Evolutionary conservation across 2,888 invertebrate genomes (phyloP), one percentile per base, ranked within the genome.

Genomic region (Nomada hirtipes): DNA sequence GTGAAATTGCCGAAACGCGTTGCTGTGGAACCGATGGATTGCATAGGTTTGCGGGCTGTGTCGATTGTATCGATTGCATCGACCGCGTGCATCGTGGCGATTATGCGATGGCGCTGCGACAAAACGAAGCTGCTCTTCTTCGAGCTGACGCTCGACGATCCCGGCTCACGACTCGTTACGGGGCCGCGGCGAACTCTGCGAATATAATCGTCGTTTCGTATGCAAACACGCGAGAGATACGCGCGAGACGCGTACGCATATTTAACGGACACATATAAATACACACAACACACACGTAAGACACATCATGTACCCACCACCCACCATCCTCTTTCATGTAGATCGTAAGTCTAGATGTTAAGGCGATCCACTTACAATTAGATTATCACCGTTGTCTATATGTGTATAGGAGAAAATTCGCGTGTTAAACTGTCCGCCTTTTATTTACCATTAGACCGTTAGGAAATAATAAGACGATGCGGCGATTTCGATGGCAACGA

Each of bases 331-430:
- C 72, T 79, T 83, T 87, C 86, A 76, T 85, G 74, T 85, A 87
- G 81, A 67, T 44, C 44, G 68, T 83, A 83, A 87, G 71, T 47
- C 55, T 87, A 87, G 84, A 71, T 53, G 53, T 50, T 84, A 88
- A 88, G 87, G 53, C 86, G 82, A 88, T 80, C 83, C 76, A 79
- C 76, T 79, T 87, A 87, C 13, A 36, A 57, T 57, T 20, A 47
- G 87, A 85, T 81, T 84, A 84, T 82, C 79, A 82, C 71, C 84
- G 79, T 88, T 88, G 88, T 88, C 84, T 88, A 88, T 86, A 88
- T 84, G 88, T 88, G 87, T 88, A 88, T 86, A 88, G 82, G 82
- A 86, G 79, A 83, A 70, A 70, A 78, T 42, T 77, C 80, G 86
- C 74, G 86, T 60, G 64, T 69, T 60, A 70, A 78, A 86, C 86